These are phyloP conservation scores for Polypterus bichir DNA, from an alignment of 2,113 vertebrate genomes.

Conservation along the genomic window DNA sequence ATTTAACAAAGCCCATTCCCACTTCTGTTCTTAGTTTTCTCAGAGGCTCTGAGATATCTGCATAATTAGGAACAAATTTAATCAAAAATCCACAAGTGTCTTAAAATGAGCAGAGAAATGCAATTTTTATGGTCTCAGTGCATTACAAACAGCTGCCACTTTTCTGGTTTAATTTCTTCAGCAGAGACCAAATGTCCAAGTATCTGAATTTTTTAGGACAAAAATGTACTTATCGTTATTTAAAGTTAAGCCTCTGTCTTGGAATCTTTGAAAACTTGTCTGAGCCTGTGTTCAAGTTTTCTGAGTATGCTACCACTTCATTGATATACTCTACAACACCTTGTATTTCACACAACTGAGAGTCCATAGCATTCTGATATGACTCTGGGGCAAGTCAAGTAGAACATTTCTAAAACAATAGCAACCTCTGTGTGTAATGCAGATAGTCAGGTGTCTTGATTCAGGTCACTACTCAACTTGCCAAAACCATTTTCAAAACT, in stretches of 20 bases:
- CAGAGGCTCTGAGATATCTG: no score
- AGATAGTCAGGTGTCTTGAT: conserved; percentile 18
- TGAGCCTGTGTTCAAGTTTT: conserved; percentile 8
- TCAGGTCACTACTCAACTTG: conserved; percentile 8
- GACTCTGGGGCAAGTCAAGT: conserved; percentile 7
- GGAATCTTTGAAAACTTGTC: conserved; percentile 7
- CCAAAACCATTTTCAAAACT: conserved; percentile 11
- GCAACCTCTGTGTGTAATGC: conserved; percentile 14
- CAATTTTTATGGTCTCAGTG: no score
- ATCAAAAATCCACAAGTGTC: no score
- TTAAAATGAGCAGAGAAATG: no score
- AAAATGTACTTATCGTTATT: conserved; percentile 8
- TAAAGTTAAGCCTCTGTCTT: background rate
- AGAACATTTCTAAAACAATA: conserved; percentile 9
- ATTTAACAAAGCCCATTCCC: background rate
- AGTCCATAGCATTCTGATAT: conserved; percentile 14
- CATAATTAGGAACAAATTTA: no score
- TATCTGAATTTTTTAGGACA: conserved; percentile 12
- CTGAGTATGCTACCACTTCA: conserved; percentile 1
- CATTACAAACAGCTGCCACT: no score
- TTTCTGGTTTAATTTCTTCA: conserved; percentile 8
- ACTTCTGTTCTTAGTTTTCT: no score
- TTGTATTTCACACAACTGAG: conserved; percentile 3
- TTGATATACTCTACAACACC: conserved; percentile 9
- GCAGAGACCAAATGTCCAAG: conserved; percentile 14